Base-by-base conservation (phyloP, 2,797 vertebrate species). In the Octomys mimax region DNA sequence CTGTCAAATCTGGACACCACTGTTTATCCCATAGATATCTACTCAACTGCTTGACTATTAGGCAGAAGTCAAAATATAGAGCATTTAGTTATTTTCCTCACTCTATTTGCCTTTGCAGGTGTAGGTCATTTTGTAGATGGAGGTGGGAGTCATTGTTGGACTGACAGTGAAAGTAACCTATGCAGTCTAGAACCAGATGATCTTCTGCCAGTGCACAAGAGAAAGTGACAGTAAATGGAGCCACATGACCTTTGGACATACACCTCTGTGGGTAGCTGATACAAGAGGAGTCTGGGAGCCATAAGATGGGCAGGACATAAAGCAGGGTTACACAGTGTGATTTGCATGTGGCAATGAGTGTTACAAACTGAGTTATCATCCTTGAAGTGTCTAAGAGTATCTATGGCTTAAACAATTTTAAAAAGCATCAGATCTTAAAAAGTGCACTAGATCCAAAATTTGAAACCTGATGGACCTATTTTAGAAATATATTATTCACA, bases 401-500 rank as follows among this genome's bases (percentile, higher is more conserved):
- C 33, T 46, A 33, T 26, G 5, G 26, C 91, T 11, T 36, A 83
- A 57, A 89, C 36, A 54, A 7, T 83, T 86, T 28, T 11, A 89
- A 96, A 49, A n/a, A 87, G 33, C 33, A 78, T 81, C 28, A 64
- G 22, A 33, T 24, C 14, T n/a, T 64, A 93, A 77, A 36, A 36
- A 42, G 3, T 59, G 1, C 61, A 22, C 1, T 46, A 0, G 16
- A 52, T 39, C 36, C 19, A 13, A 59, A 70, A 64, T 80, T 42
- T 86, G 52, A 96, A 79, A 83, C 31, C 4, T 92, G 22, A 85
- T 75, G 33, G 4, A 70, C 21, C 22, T 87, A 85, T 78, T 83
- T 86, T 57, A 96, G 49, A 64, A 95, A 83, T 21, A 92, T 13
- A 94, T 46, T 87, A 46, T 70, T 83, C 52, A 95, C 12, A 94